phyloP scores from a whole-genome alignment of 1,140 invertebrate species.

The Pollicipes pollicipes region DNA sequence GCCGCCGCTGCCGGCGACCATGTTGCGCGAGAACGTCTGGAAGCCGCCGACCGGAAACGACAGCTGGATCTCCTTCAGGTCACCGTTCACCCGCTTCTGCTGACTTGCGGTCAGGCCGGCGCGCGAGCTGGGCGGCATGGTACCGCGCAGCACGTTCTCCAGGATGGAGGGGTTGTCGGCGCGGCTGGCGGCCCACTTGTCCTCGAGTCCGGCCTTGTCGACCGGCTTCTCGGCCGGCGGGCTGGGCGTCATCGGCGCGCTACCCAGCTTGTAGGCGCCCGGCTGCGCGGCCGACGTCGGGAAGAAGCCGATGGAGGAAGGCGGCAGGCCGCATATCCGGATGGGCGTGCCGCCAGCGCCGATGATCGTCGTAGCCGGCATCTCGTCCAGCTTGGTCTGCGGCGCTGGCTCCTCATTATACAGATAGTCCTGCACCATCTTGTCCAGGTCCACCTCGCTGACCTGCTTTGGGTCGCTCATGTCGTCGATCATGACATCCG shows the following conservation, averaged over 20 bases:
- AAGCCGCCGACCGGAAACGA: constrained; percentile 17
- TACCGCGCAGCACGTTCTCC: constrained; percentile 19
- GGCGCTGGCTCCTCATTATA: not conserved
- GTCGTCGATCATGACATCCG: not conserved
- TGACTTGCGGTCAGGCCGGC: constrained; percentile 8
- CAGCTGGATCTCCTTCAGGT: constrained; percentile 16
- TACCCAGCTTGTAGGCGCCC: not conserved
- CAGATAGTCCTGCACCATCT: constrained; percentile 4
- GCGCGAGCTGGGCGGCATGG: constrained; percentile 12
- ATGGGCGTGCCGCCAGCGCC: not conserved
- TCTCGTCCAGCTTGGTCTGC: not conserved
- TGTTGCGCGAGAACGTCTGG: constrained; percentile 9
- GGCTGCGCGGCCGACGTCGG: not conserved
- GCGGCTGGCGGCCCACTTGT: not conserved
- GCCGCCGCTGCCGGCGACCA: not conserved
- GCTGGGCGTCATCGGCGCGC: not conserved
- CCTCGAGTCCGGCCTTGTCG: not conserved
- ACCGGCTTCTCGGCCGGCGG: not conserved
- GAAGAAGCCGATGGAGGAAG: not conserved
- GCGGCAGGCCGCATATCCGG: not conserved
- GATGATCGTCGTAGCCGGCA: not conserved
- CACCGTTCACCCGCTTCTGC: constrained; percentile 16
- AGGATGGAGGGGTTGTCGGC: constrained; percentile 17
- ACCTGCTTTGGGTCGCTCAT: not conserved
- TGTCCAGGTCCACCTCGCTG: not conserved